Evolutionary conservation across 2,888 invertebrate species (phyloP).

Genomic region (Onthophagus sagittarius): DNA sequence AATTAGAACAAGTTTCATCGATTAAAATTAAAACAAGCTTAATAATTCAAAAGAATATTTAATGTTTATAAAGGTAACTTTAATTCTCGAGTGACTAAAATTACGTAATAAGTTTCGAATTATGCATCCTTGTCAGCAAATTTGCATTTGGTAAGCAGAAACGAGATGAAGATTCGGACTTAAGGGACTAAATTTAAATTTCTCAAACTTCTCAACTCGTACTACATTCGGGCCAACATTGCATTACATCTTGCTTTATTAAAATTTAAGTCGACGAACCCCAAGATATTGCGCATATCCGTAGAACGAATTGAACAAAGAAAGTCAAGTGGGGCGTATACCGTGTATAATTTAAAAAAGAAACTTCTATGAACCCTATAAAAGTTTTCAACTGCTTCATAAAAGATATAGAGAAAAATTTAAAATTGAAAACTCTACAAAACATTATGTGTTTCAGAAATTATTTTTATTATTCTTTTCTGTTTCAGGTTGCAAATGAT

Average conservation of each 20-base stretch:
- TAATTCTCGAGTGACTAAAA: background rate
- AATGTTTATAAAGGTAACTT: too few species aligned
- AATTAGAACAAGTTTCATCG: too few species aligned
- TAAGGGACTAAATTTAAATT: background rate
- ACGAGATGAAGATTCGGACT: background rate
- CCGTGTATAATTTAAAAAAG: background rate
- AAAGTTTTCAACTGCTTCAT: background rate
- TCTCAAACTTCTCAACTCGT: background rate
- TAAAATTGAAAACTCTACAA: too few species aligned
- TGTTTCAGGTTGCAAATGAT: background rate
- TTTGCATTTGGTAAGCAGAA: background rate
- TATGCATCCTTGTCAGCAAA: background rate
- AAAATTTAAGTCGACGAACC: background rate
- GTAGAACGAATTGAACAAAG: background rate
- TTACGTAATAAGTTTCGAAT: background rate
- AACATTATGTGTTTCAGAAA: background rate
- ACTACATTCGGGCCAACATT: background rate
- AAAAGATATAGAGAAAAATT: too few species aligned
- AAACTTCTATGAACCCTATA: background rate
- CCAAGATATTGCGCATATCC: background rate
- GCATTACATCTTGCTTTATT: background rate
- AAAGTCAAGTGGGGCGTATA: background rate
- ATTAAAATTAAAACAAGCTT: too few species aligned
- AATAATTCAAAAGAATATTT: too few species aligned
- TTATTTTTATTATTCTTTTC: background rate